These are phyloP conservation scores for Echinops telfairi DNA, from an alignment of 2,113 vertebrate species.

Conservation along the genomic window DNA sequence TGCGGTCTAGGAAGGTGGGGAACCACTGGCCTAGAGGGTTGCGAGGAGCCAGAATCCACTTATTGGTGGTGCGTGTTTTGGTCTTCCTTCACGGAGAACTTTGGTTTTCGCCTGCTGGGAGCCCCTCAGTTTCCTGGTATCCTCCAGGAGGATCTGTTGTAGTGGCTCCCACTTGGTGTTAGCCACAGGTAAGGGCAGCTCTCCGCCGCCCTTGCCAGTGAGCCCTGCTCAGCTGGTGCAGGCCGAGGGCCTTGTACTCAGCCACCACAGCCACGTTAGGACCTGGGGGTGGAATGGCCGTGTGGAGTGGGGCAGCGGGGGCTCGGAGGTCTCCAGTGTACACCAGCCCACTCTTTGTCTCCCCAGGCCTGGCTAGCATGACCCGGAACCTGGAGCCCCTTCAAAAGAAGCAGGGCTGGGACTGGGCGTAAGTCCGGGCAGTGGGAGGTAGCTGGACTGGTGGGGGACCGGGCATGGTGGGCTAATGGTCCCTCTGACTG, in stretches of 20 bases:
- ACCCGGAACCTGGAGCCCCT: slow-evolving; percentile 91
- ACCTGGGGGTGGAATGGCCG: neutral
- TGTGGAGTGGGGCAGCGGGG: neutral
- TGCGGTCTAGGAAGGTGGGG: no score
- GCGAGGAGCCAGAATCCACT: no score
- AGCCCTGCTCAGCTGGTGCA: neutral
- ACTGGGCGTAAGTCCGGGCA: slow-evolving; percentile 93
- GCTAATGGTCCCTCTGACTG: neutral
- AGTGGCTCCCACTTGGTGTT: neutral
- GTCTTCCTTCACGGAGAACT: neutral
- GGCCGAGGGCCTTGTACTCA: neutral
- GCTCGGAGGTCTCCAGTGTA: neutral
- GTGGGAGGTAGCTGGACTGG: fast-evolving
- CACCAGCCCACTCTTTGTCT: neutral
- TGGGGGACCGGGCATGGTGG: neutral
- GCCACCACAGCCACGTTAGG: fast-evolving
- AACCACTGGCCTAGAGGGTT: no score
- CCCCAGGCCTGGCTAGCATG: slow-evolving; percentile 89
- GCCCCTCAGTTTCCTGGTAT: neutral
- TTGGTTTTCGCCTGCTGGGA: neutral
- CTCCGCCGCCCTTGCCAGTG: neutral
- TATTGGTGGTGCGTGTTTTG: no score
- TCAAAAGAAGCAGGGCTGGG: slow-evolving; percentile 91
- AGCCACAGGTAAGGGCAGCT: neutral
- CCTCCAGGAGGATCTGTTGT: neutral